Percentiles rank a stretch among this genome's conserved stretches.
Conservation (phyloP, 1,140 invertebrate genomes). For the Drosophila dunni region DNA sequence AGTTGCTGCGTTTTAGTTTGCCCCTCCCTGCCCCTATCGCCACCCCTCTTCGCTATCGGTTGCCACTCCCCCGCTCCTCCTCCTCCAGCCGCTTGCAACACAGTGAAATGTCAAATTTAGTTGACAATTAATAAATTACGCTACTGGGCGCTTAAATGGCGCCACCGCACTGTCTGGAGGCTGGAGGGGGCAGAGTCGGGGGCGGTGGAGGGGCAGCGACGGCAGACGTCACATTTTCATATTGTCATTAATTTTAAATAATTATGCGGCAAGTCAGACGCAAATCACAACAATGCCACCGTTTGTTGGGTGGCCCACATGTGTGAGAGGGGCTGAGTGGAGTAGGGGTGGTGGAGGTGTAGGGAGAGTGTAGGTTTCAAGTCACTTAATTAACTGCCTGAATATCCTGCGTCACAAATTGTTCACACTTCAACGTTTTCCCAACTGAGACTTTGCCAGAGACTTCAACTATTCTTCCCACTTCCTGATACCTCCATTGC, state of each 20-base stretch:
- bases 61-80: background rate
- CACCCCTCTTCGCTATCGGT: too few species aligned
- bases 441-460: constrained; percentile 10
- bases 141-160: constrained; percentile 74
- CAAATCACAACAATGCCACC: constrained; percentile 72
- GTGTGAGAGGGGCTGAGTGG: constrained; percentile 16
- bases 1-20: constrained; percentile 22
- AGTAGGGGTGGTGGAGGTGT: background rate
- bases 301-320: constrained; percentile 64
- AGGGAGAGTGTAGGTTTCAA: too few species aligned
- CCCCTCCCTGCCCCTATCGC: background rate
- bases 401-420: constrained; percentile 74
- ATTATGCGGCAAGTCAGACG: constrained; percentile 60
- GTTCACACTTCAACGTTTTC: constrained; percentile 80
- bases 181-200: background rate
- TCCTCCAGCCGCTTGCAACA: constrained; percentile 41
- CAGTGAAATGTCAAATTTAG: constrained; percentile 83
- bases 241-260: constrained; percentile 82
- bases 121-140: constrained; percentile 83
- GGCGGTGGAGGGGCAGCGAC: background rate
- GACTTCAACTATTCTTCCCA: background rate
- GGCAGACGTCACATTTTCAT: constrained; percentile 70
- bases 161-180: constrained; percentile 38
- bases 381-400: constrained; percentile 70
- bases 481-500: constrained; percentile 52